Base-by-base conservation (phyloP, 1,140 invertebrate species). In the Neodiprion lecontei region DNA sequence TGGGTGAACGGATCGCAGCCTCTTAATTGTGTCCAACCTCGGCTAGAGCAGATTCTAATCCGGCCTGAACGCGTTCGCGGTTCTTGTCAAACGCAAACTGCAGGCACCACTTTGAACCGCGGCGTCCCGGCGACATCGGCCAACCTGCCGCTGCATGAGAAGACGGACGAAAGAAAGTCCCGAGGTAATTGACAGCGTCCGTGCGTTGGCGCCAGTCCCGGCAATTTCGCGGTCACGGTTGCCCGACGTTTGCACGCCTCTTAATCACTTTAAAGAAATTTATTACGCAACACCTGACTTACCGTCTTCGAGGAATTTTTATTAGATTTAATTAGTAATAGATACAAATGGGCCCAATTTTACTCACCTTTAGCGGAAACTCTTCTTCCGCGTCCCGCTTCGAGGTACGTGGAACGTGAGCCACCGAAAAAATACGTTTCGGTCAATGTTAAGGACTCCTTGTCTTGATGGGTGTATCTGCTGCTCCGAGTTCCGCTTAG, bases 201-300 rank as follows among this genome's bases (percentile, higher is more conserved):
- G 75, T 75, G 79, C 78, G 76, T 75, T 75, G 77, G 78, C 80
- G 78, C 79, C 78, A 81, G 72, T 66, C 73, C 74, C 78, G 79
- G 81, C 81, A 81, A 78, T 77, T 81, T 79, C 78, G 77, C 72
- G 75, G 72, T 77, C 78, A 75, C 73, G 40, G 73, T 80, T 81
- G 69, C 72, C n/a, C 48, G 73, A 69, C 70, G 74, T 75, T 72
- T 76, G 67, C 66, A 49, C 69, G 70, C 50, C 69, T 76, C 73
- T 77, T 81, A 81, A 81, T 79, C 79, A 72, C 72, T 74, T 75
- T 72, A 77, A 40, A 79, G 80, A 78, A 67, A 79, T 80, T 81
- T 79, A 81, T 81, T 75, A 74, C 67, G 69, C 61, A 74, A 69
- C 75, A 73, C 72, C 47, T 67, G 73, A 21, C 70, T 21, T 67